Conservation (phyloP, 2,797 vertebrate species). For the Enteromius trimaculatus region DNA sequence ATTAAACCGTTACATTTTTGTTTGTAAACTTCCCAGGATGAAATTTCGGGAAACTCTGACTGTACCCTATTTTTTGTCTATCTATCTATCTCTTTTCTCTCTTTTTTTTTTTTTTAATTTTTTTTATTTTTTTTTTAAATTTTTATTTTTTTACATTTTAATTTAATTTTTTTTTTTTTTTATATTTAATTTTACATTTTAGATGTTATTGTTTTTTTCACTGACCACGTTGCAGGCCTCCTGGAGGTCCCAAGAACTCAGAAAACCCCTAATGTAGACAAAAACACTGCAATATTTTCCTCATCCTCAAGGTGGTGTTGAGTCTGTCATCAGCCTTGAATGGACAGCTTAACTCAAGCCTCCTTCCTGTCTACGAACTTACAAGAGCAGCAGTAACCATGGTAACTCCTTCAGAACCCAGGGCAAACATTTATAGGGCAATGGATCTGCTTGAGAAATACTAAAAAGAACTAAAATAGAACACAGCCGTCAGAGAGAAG, state of each 20-base stretch:
- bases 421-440: slow-evolving; percentile 49
- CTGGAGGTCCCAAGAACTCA: neutral
- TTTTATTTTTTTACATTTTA: neutral
- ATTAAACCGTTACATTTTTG: neutral
- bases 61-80: neutral
- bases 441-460: slow-evolving; percentile 47
- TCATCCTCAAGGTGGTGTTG: slow-evolving; percentile 26
- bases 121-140: neutral
- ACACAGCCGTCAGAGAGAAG: slow-evolving; percentile 11
- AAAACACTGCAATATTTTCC: slow-evolving; percentile 1
- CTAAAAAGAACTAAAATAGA: slow-evolving; percentile 30
- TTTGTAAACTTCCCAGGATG: neutral
- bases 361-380: slow-evolving; percentile 12
- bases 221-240: neutral
- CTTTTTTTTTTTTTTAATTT: neutral
- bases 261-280: neutral
- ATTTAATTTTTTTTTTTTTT: neutral
- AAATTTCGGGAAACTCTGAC: slow-evolving; percentile 14
- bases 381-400: slow-evolving; percentile 50
- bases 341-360: slow-evolving; percentile 12
- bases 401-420: slow-evolving; percentile 44
- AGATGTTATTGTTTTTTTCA: neutral
- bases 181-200: neutral
- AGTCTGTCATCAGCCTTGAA: neutral
- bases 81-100: neutral